Evolutionary conservation across 64 coral and sea anemone genomes (phyloP), one percentile per base, ranked within the genome.

Genomic region (Cladopsammia gracilis): DNA sequence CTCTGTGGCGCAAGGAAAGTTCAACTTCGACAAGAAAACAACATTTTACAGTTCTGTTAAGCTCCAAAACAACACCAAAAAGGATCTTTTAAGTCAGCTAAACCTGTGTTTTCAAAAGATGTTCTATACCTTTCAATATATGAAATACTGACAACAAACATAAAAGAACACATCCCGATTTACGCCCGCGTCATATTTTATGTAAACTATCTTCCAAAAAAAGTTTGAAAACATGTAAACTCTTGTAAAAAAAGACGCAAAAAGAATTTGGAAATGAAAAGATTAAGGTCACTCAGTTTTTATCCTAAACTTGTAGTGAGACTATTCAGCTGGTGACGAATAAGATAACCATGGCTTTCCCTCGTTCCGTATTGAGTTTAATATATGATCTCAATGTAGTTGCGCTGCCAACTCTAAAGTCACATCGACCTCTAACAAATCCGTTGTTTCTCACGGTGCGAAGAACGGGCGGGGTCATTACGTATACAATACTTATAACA

Each of bases 401-500:
- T 2, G 61, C 18, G 13, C 61, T 20, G 61, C 61, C 61, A 18
- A 64, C 61, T 56, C 7, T 56, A 56, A 56, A 56, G 53, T 6
- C 34, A 34, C 34, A 34, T 57, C 54, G 13, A 57, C 7, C 54
- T 57, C 54, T 13, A 57, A 57, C 54, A 57, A 57, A 5, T 64
- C 13, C 14, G 18, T 5, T 64, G 61, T 19, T 64, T 64, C 61
- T 64, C 61, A 64, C 4, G 61, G 61, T 2, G 18, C 61, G 9
- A 14, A 15, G 18, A 76, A 23, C 7, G 73, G 7, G 4, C 51
- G 48, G 5, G 19, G 47, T 22, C 73, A 20, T 22, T 52, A 76
- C 46, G 43, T 76, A 20, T 76, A 76, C 43, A 76, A 52, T 20
- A 64, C 61, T 52, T 76, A 49, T 10, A 76, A 76, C 48, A 76